Base-by-base conservation (phyloP, 1,140 invertebrate genomes). In the Drosophila setifemur region DNA sequence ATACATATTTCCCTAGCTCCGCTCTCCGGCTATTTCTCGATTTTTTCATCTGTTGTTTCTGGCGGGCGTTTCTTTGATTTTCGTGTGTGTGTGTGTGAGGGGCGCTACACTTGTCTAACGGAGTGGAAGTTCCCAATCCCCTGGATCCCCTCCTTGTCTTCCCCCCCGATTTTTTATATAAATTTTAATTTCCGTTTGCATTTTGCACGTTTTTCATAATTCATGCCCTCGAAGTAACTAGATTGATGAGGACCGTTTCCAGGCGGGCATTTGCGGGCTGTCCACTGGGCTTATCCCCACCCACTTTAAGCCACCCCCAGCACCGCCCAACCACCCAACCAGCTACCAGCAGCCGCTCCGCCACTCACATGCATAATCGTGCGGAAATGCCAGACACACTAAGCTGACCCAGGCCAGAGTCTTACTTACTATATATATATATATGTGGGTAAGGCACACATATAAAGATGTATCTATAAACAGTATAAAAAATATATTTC, bases 131-230 rank as follows among this genome's bases (percentile, higher is more conserved):
- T 78, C 53, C 55, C 53, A 19, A 25, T 42, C 53, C 55, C 53
- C 33, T 11, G 16, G 12, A 14, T 3, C 12, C 23, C 7, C 0
- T 9, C 9, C 3, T 28, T 12, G n/a, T 9, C 2, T 12, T 50
- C n/a, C 12, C 52, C 6, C 42, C 16, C 39, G 4, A 8, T 54
- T 39, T 48, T 40, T 55, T 79, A 71, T 70, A 85, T 83, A 86
- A 50, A 86, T 86, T 86, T 86, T 86, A 86, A 86, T 86, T 86
- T 86, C 81, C 81, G 81, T 86, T 86, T 86, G 81, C 72, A 87
- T 85, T 83, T 83, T 83, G 67, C 76, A 86, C 75, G 81, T 86
- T 86, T 81, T 86, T 73, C 68, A 86, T 86, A 86, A 86, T 86
- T 86, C 81, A 86, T 86, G 81, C 82, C 66, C 72, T 81, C 75